Evolutionary conservation across 2,113 vertebrate genomes (phyloP).

Genomic region (Pseudopipra pipra): DNA sequence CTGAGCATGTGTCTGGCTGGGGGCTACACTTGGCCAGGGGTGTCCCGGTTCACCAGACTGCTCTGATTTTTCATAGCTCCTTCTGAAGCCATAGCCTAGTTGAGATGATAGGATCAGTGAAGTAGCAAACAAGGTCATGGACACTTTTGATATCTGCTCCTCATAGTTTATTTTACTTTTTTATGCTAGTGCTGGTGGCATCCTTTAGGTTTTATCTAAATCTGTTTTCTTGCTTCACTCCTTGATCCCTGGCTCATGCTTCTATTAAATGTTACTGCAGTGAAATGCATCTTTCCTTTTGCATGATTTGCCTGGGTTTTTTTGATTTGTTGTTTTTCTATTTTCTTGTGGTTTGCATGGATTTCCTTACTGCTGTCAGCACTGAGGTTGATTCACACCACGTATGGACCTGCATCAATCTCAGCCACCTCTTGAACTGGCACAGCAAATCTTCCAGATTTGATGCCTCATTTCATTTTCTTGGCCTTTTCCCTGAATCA

Average conservation of each 20-base stretch:
- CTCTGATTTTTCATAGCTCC: neutral
- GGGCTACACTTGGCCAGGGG: neutral
- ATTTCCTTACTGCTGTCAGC: neutral
- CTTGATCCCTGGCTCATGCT: neutral
- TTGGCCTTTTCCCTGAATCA: neutral
- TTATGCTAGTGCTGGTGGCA: neutral
- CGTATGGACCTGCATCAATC: neutral
- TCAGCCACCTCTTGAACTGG: neutral
- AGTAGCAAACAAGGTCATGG: neutral
- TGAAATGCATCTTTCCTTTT: neutral
- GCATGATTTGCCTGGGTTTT: neutral
- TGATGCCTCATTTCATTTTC: neutral
- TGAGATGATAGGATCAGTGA: neutral
- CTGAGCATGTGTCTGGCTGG: accelerated
- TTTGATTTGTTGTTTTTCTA: neutral
- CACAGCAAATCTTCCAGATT: neutral
- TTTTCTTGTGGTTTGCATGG: neutral
- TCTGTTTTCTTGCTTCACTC: neutral
- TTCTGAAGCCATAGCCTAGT: neutral
- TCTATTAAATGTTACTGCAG: neutral
- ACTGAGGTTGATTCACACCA: neutral
- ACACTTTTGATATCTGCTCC: neutral
- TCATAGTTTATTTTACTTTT: neutral
- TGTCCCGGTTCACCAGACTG: neutral
- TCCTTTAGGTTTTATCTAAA: neutral